phyloP scores from a whole-genome alignment of 1,140 invertebrate genomes.

The Plodia interpunctella region DNA sequence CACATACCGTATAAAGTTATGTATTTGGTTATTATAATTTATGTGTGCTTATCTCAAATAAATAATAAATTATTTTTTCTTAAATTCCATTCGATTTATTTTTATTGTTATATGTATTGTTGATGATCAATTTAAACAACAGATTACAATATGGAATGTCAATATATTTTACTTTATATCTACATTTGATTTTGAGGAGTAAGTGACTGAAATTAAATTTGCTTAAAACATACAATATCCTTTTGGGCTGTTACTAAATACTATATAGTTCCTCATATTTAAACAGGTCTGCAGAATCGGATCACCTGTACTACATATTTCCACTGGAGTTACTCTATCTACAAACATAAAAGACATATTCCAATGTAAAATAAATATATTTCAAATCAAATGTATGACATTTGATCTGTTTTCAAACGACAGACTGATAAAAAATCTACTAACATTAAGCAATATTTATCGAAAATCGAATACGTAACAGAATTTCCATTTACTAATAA shows the following conservation, averaged over 20 bases:
- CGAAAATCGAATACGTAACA: constrained; percentile 72
- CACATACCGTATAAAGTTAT: no score
- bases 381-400: constrained; percentile 77
- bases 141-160: constrained; percentile 74
- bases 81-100: background rate
- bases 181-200: constrained; percentile 67
- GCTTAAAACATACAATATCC: constrained; percentile 68
- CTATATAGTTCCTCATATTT: constrained; percentile 41
- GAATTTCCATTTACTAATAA: constrained; percentile 70
- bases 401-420: constrained; percentile 70
- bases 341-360: constrained; percentile 75
- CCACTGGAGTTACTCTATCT: constrained; percentile 68
- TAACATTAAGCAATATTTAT: constrained; percentile 75
- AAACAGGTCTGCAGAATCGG: constrained; percentile 42
- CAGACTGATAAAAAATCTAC: constrained; percentile 75
- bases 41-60: no score
- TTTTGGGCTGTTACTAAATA: constrained; percentile 39
- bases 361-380: constrained; percentile 76
- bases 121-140: constrained; percentile 60
- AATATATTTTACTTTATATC: constrained; percentile 76
- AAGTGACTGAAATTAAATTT: constrained; percentile 67
- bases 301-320: constrained; percentile 56
- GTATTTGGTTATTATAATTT: background rate
- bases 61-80: no score
- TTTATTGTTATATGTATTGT: background rate